Base-by-base conservation (phyloP, 2,113 vertebrate genomes). In the Cacatua alba region DNA sequence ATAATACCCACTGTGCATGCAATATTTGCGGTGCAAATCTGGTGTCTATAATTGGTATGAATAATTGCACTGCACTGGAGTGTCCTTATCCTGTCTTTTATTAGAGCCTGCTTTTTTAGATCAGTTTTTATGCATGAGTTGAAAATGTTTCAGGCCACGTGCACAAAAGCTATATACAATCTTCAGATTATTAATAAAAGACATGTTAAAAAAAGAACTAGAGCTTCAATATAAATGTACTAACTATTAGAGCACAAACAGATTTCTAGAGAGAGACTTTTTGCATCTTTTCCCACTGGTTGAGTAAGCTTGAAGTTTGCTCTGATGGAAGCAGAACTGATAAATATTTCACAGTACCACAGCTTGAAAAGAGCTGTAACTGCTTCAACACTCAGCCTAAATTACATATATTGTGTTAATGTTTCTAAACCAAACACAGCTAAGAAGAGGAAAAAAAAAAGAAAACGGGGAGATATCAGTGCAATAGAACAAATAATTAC, bases 1-100 rank as follows among this genome's bases (percentile, higher is more conserved):
- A 1, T 35, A 52, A 63, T 31, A 72, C 49, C n/a, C 88, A 59
- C 46, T 0, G 51, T 52, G 85, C 69, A 55, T 43, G 79, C 95
- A 90, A 14, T 55, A 82, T 80, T 86, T 62, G 90, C 49, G 92
- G 76, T 95, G 90, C 90, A 95, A 83, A 92, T 83, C 79, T 35
- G 13, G 68, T 37, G 76, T 7, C 94, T 93, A 10, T 86, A 94
- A 96, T 88, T 92, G 88, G 79, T 59, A 78, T 13, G 82, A 93
- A 18, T 91, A 88, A 96, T 86, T 95, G 88, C 71, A 80, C 26
- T 0, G 86, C 93, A 41, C 55, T 71, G 35, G 76, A 95, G 88
- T 71, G 86, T 81, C 69, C 90, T 94, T 9, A 93, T 37, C 85
- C 90, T 51, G 82, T 83, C 63, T 87, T 57, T 92, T 65, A 86